Base-by-base conservation (phyloP, 2,113 vertebrate species). In the Leptocoma aspasia region DNA sequence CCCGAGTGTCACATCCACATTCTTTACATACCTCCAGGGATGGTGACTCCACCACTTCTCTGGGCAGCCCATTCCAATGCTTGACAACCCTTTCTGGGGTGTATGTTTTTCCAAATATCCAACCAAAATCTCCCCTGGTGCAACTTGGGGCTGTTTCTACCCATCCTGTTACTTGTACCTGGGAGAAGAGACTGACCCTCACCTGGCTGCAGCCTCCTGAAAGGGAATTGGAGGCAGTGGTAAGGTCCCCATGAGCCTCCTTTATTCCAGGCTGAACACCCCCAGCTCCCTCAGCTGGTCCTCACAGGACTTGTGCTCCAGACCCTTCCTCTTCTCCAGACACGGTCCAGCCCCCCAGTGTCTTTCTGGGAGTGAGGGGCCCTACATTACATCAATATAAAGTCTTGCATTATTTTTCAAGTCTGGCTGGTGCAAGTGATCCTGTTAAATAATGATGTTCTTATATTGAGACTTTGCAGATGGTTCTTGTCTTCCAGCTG, bases 291-390 rank as follows among this genome's bases (percentile, higher is more conserved):
- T 45, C 52, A 60, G 53, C 39, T 35, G 11, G 11, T 68, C 3
- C 60, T 68, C 45, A 22, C 7, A 39, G 24, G 24, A 10, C 6
- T 37, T 42, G 11, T 30, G 53, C 60, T 60, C 45, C 45, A 45
- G 60, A 23, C 28, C 45, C 60, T 75, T 20, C 5, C 60, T 28
- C 20, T 82, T 66, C 8, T 42, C 76, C 3, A 11, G 45, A 47
- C 30, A 15, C 0, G 0, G 16, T 75, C 28, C 61, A 68, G 45
- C 16, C 22, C 53, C 33, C 2, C 53, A 18, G 0, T 39, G 5
- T n/a, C 33, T n/a, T 45, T 59, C 45, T 68, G 19, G 53, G 8
- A 60, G 13, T n/a, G 39, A 89, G 13, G 16, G 39, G 5, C 20
- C 45, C 28, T 33, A 16, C 21, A 65, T 37, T 41, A 50, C 13